Percentiles rank a stretch among this genome's conserved stretches.
phyloP scores from a whole-genome alignment of 2,888 invertebrate genomes.

The Nezara viridula region DNA sequence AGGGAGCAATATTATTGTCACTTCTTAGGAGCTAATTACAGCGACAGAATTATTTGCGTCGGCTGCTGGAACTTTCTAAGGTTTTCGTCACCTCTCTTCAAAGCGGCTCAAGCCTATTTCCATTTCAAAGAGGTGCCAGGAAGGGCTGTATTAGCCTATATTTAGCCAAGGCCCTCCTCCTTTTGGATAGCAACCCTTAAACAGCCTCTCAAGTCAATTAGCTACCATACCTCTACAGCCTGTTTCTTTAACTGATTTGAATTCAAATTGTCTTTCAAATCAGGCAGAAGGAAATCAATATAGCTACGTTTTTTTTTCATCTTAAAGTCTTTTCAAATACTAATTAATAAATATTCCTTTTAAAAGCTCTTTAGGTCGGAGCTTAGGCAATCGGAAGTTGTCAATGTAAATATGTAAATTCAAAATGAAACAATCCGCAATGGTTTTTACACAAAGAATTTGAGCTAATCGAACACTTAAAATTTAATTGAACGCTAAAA shows the following conservation, averaged over 20 bases:
- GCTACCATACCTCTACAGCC: constrained; percentile 14
- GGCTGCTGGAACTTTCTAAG: neutral
- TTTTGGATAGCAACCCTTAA: constrained; percentile 5
- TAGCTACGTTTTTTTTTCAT: neutral
- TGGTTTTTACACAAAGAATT: too few relatives aligned
- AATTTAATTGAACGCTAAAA: too few relatives aligned
- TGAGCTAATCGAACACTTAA: too few relatives aligned
- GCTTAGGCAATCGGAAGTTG: too few relatives aligned
- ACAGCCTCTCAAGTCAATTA: constrained; percentile 21
- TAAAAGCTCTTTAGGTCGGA: too few relatives aligned
- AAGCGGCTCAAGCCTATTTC: constrained; percentile 11
- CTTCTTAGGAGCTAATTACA: constrained; percentile 5
- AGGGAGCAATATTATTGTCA: neutral
- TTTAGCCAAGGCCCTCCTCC: neutral
- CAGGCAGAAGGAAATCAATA: neutral
- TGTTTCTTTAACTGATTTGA: constrained; percentile 6
- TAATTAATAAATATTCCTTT: neutral
- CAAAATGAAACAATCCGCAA: too few relatives aligned
- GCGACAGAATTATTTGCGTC: constrained; percentile 15
- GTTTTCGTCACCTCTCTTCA: constrained; percentile 28
- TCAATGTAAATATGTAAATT: too few relatives aligned
- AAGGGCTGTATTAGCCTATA: constrained; percentile 19
- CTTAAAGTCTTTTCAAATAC: neutral
- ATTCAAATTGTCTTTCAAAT: neutral
- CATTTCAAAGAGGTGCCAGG: constrained; percentile 37